Conservation (phyloP, 2,797 vertebrate species). For the Tenualosa thibaudeaui region DNA sequence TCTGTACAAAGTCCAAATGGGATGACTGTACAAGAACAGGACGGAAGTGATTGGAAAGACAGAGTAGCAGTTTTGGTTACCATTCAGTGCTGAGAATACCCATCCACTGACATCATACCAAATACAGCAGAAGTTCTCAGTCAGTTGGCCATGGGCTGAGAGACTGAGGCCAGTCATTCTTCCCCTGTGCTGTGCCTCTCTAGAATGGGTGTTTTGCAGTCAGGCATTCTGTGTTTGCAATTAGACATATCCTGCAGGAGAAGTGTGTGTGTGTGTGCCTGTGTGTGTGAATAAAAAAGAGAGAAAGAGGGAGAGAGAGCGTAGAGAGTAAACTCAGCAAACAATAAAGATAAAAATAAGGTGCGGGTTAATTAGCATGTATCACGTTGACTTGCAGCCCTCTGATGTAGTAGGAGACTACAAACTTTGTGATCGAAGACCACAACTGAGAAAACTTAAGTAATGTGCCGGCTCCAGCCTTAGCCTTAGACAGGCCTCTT, state of each 20-base stretch:
- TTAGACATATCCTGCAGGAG: neutral
- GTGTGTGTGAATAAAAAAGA: too few relatives aligned
- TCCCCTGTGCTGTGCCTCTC: neutral
- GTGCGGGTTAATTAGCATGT: too few relatives aligned
- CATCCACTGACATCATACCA: neutral
- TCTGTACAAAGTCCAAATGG: neutral
- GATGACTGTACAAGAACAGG: neutral
- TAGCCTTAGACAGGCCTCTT: too few relatives aligned
- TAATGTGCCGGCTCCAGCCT: too few relatives aligned
- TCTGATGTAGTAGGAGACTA: too few relatives aligned
- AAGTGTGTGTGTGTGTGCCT: neutral
- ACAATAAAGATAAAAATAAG: too few relatives aligned
- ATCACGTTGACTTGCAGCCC: too few relatives aligned
- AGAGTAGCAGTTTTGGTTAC: neutral
- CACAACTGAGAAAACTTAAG: neutral
- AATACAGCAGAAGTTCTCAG: neutral
- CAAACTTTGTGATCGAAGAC: too few relatives aligned
- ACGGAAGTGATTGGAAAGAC: neutral
- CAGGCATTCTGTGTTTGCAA: neutral
- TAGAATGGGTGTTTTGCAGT: neutral
- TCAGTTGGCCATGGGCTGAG: neutral
- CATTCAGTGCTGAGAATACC: neutral
- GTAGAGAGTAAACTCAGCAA: too few relatives aligned
- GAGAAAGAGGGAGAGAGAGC: too few relatives aligned
- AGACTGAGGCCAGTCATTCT: neutral